Evolutionary conservation across 2,797 vertebrate species (phyloP).

Genomic region (Chaenodraco wilsoni): DNA sequence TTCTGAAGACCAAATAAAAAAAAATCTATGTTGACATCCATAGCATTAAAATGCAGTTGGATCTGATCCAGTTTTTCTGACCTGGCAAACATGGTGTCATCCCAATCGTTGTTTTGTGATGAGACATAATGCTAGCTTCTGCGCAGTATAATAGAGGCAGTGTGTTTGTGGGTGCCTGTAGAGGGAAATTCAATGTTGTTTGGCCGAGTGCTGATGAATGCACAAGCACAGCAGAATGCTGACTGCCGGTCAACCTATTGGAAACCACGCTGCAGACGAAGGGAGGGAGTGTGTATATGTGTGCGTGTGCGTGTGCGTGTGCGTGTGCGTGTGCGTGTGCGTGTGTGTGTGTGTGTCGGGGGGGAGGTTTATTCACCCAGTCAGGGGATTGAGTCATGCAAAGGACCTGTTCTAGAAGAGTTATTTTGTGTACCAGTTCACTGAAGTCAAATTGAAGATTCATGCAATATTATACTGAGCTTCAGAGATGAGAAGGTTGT

Average conservation of each 20-base stretch:
- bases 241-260: conserved; percentile 74
- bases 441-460: conserved; percentile 40
- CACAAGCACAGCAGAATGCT: conserved; percentile 81
- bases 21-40: conserved; percentile 6
- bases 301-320: conserved; percentile 9
- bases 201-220: conserved; percentile 76
- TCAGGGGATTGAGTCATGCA: conserved; percentile 79
- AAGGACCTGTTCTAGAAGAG: conserved; percentile 66
- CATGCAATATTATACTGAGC: conserved; percentile 62
- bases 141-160: conserved; percentile 77
- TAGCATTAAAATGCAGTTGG: conserved; percentile 1
- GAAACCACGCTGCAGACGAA: conserved; percentile 64
- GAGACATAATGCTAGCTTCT: conserved; percentile 71
- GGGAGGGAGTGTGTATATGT: conserved; percentile 5
- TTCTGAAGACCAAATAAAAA: conserved; percentile 19
- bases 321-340: conserved; percentile 19
- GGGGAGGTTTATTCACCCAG: conserved; percentile 69
- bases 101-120: conserved; percentile 68
- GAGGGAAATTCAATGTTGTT: conserved; percentile 79
- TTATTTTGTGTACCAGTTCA: conserved; percentile 21
- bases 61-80: conserved; percentile 56
- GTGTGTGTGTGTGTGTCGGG: conserved; percentile 12
- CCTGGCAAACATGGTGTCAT: conserved; percentile 54
- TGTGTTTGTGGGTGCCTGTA: conserved; percentile 78
- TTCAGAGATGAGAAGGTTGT: conserved; percentile 37